Evolutionary conservation across 2,888 invertebrate genomes (phyloP).

Genomic region (Dicranocentrus wangi): DNA sequence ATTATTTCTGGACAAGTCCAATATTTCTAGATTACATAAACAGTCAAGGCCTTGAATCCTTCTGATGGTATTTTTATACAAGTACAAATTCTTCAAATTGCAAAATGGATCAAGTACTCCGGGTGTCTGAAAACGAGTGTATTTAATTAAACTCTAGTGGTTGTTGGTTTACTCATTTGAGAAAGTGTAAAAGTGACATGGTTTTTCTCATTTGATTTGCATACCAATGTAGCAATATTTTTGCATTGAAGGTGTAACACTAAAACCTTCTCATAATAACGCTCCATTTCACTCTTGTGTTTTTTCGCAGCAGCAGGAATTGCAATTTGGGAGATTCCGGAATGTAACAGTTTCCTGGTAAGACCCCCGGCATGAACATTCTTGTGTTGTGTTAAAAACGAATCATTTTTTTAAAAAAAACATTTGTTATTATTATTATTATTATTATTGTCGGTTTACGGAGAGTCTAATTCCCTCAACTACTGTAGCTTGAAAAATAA

Average conservation of each 20-base stretch:
- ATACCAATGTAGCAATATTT: constrained; percentile 78
- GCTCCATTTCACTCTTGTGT: constrained; percentile 55
- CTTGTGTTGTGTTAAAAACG: too few species aligned
- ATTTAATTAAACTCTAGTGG: background rate
- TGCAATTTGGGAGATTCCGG: constrained; percentile 68
- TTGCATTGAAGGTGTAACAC: constrained; percentile 80
- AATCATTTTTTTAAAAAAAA: too few species aligned
- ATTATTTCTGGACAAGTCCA: constrained; percentile 79
- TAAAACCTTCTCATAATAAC: constrained; percentile 74
- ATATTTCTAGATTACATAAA: constrained; percentile 79
- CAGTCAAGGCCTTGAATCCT: constrained; percentile 83
- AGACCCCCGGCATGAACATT: constrained; percentile 45
- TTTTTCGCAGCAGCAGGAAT: constrained; percentile 26
- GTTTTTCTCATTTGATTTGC: too few species aligned
- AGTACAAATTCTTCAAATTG: constrained; percentile 79
- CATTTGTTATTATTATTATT: background rate
- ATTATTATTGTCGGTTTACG: too few species aligned
- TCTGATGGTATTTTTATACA: constrained; percentile 84
- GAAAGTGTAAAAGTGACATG: background rate
- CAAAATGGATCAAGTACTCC: constrained; percentile 74
- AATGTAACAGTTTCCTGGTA: constrained; percentile 58
- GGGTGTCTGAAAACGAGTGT: constrained; percentile 30
- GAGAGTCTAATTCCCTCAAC: too few species aligned
- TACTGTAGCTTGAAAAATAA: too few species aligned
- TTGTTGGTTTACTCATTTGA: background rate